Evolutionary conservation across 1,140 invertebrate species (phyloP).

Genomic region (Drosophila virilis): DNA sequence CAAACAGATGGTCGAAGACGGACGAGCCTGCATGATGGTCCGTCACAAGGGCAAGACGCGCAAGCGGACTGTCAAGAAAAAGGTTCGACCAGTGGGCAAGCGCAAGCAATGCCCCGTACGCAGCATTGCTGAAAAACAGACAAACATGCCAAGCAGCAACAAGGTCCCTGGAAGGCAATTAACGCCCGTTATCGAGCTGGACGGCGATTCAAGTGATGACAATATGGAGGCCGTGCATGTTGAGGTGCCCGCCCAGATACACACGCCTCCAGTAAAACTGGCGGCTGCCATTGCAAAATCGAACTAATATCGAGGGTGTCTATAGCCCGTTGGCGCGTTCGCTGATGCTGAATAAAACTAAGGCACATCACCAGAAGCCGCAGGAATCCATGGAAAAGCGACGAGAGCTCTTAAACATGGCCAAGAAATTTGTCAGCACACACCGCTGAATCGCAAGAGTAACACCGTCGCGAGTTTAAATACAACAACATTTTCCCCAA

Average conservation of each 20-base stretch:
- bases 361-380: slow-evolving; percentile 16
- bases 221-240: not conserved
- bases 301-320: slow-evolving; percentile 32
- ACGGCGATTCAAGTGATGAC: slow-evolving; percentile 16
- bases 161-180: not conserved
- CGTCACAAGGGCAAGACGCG: slow-evolving; percentile 46
- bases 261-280: slow-evolving; percentile 7
- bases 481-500: slow-evolving; percentile 34
- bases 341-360: slow-evolving; percentile 60
- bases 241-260: slow-evolving; percentile 25
- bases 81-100: slow-evolving; percentile 41
- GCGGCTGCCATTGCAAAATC: not conserved
- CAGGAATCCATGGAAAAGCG: slow-evolving; percentile 24
- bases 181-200: slow-evolving; percentile 55
- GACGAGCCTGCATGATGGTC: slow-evolving; percentile 56
- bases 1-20: slow-evolving; percentile 61
- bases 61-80: slow-evolving; percentile 12
- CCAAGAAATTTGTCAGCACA: slow-evolving; percentile 65
- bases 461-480: not conserved
- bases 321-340: slow-evolving; percentile 72
- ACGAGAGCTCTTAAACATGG: slow-evolving; percentile 54
- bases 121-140: slow-evolving; percentile 2
- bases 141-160: not conserved
- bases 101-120: slow-evolving; percentile 38
- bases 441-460: slow-evolving; percentile 50